A percentile compares a stretch with the other conserved stretches of the same genome.
These are phyloP conservation scores for Cacatua alba DNA, from an alignment of 2,113 vertebrate species.

Conservation along the genomic window DNA sequence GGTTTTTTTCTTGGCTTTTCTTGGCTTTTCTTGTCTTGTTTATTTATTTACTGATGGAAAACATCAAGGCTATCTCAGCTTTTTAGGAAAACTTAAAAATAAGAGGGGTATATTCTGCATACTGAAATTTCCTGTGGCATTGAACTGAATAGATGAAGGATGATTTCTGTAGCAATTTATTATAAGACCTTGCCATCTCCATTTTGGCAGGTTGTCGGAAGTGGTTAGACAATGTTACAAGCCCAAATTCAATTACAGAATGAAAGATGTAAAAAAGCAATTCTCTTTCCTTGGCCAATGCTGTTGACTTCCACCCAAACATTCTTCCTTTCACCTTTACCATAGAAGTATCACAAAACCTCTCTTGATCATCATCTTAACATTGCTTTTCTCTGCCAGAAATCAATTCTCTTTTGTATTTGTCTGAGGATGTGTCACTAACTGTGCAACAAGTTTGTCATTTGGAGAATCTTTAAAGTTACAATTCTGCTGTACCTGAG, in stretches of 20 bases:
- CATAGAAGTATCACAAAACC: not conserved
- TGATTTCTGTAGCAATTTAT: not conserved
- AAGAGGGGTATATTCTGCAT: not conserved
- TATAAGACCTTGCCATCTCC: not conserved
- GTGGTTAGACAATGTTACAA: not conserved
- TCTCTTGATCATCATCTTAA: not conserved
- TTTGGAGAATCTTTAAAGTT: not conserved
- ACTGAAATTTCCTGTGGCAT: not conserved
- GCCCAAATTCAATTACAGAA: not conserved
- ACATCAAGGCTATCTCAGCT: not conserved
- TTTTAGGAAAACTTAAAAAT: not conserved
- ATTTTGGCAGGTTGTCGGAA: conserved; percentile 1
- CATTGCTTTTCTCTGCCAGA: not conserved
- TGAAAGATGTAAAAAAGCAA: not conserved
- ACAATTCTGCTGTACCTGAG: not conserved
- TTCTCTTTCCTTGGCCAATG: not conserved
- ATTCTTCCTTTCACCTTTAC: not conserved
- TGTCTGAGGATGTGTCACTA: not conserved
- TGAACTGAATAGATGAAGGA: not conserved
- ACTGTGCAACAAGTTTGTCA: not conserved
- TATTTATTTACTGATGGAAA: not conserved
- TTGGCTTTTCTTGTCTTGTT: not conserved
- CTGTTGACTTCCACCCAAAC: not conserved
- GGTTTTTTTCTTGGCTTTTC: not conserved
- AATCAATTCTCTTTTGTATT: not conserved